Evolutionary conservation across 1,140 invertebrate genomes (phyloP).

Genomic region (Macrotrachela quadricornifera): DNA sequence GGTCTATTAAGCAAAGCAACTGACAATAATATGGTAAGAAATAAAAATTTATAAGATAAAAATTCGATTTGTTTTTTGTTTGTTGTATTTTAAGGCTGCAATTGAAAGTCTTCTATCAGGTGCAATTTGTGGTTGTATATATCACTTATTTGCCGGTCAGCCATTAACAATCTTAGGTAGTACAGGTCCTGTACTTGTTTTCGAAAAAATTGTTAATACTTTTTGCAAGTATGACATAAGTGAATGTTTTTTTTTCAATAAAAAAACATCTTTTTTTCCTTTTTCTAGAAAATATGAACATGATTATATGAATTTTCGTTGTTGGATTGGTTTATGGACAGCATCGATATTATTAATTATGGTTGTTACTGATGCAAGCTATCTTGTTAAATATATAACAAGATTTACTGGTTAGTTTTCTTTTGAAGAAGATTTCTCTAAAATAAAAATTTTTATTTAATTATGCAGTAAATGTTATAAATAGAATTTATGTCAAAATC

Average conservation of each 20-base stretch:
- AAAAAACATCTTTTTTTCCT: not conserved
- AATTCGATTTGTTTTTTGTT: not conserved
- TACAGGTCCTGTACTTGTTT: slow-evolving; percentile 89
- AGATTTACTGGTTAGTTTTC: slow-evolving; percentile 29
- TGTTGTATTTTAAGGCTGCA: slow-evolving; percentile 43
- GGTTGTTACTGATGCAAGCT: slow-evolving; percentile 82
- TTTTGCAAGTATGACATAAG: slow-evolving; percentile 53
- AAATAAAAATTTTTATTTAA: no score
- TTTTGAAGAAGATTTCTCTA: not conserved
- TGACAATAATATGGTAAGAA: slow-evolving; percentile 58
- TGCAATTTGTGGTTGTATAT: slow-evolving; percentile 77
- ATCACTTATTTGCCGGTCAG: slow-evolving; percentile 89
- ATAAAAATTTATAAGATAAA: not conserved
- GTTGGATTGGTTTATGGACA: slow-evolving; percentile 86
- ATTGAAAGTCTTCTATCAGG: slow-evolving; percentile 90
- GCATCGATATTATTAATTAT: slow-evolving; percentile 62
- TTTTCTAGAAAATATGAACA: slow-evolving; percentile 40
- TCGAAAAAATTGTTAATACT: slow-evolving; percentile 85
- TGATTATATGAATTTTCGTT: slow-evolving; percentile 74
- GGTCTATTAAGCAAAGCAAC: slow-evolving; percentile 82
- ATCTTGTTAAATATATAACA: slow-evolving; percentile 90
- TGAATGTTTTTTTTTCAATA: not conserved
- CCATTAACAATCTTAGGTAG: slow-evolving; percentile 89
- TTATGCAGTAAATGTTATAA: no score
- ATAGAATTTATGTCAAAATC: no score